Conservation (phyloP, 1,140 invertebrate species). For the Orchestia grillus region DNA sequence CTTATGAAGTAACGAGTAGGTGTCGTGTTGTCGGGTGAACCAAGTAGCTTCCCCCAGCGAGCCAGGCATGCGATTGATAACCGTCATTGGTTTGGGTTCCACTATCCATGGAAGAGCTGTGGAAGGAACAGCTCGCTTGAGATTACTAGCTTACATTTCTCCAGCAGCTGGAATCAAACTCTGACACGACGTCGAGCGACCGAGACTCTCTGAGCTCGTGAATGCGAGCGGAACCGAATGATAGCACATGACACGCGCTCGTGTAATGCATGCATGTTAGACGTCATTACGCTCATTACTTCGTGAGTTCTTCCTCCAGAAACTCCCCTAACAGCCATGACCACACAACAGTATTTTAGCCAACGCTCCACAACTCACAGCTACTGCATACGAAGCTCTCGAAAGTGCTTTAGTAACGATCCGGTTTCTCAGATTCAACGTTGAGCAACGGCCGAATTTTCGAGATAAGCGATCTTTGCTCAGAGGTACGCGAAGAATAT, state of each 20-base stretch:
- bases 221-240: background rate
- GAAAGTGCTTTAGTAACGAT: background rate
- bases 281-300: conserved; percentile 38
- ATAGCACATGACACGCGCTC: background rate
- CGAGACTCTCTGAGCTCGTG: background rate
- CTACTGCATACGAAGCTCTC: background rate
- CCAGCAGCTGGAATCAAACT: background rate
- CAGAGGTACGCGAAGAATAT: background rate
- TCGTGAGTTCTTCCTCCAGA: background rate
- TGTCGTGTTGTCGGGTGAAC: too few species aligned
- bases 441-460: background rate
- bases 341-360: conserved; percentile 7
- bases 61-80: background rate
- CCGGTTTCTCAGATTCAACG: background rate
- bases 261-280: conserved; percentile 25
- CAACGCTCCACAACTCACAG: background rate
- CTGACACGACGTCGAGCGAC: background rate
- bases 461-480: background rate
- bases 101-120: background rate
- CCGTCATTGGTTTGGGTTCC: background rate
- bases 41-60: background rate
- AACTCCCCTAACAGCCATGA: background rate
- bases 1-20: background rate
- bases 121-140: background rate
- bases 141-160: background rate